phyloP scores from a whole-genome alignment of 1,140 invertebrate species.

The Ceratitis capitata region DNA sequence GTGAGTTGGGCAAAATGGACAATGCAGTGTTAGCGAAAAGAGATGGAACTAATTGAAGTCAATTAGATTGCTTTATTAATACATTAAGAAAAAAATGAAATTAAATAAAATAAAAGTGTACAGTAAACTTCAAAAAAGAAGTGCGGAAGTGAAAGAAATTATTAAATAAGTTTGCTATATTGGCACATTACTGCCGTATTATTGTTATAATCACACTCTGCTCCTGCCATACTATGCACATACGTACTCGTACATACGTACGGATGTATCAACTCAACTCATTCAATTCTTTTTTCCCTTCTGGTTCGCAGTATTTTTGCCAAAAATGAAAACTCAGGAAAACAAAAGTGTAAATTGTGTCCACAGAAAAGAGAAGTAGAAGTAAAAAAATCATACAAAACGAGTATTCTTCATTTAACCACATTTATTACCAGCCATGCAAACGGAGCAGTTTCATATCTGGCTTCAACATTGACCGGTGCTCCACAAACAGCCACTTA shows the following conservation, averaged over 20 bases:
- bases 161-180: no score
- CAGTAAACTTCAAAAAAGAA: not conserved
- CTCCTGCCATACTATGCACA: no score
- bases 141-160: not conserved
- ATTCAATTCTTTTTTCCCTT: no score
- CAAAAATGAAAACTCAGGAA: conserved; percentile 18
- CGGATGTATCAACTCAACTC: no score
- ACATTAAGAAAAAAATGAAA: not conserved
- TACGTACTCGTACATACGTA: no score
- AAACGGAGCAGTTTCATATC: not conserved
- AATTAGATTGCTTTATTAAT: conserved; percentile 17
- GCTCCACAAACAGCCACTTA: not conserved
- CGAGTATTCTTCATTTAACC: not conserved
- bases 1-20: not conserved
- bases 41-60: not conserved
- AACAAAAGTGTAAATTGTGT: not conserved
- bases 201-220: no score
- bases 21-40: not conserved
- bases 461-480: not conserved
- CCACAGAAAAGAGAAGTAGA: not conserved
- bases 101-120: not conserved
- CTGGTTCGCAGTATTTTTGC: not conserved
- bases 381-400: not conserved
- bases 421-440: not conserved
- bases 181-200: no score